A percentile compares a stretch with the other conserved stretches of the same genome.
Evolutionary conservation across 2,888 invertebrate species (phyloP).

Genomic region (Orthosia cruda): DNA sequence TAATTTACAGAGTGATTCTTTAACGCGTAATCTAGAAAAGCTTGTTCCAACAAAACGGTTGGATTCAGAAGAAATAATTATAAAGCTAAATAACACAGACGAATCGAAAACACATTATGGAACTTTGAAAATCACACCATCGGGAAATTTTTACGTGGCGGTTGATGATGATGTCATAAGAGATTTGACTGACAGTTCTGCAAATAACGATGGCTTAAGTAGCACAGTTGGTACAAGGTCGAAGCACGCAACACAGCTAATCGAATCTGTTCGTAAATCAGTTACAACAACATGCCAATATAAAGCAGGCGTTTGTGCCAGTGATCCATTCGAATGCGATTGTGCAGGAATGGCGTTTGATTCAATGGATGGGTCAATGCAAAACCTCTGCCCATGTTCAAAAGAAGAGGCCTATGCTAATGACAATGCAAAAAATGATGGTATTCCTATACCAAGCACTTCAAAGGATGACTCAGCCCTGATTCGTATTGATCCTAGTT

Average conservation of each 20-base stretch:
- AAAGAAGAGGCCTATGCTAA: neutral
- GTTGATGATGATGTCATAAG: slow-evolving; percentile 72
- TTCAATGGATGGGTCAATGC: slow-evolving; percentile 15
- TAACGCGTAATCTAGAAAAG: slow-evolving; percentile 69
- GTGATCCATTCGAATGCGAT: slow-evolving; percentile 74
- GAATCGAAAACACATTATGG: slow-evolving; percentile 68
- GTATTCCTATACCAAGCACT: neutral
- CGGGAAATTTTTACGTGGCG: slow-evolving; percentile 79
- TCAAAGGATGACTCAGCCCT: slow-evolving; percentile 59
- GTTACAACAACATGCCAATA: slow-evolving; percentile 75
- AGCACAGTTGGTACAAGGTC: slow-evolving; percentile 29
- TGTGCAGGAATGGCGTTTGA: slow-evolving; percentile 67
- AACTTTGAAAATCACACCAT: slow-evolving; percentile 79
- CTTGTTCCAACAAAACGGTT: slow-evolving; percentile 74
- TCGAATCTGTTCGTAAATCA: slow-evolving; percentile 70
- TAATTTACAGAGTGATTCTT: slow-evolving; percentile 73
- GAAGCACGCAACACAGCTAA: slow-evolving; percentile 56
- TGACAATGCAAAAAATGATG: neutral
- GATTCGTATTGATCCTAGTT: slow-evolving; percentile 46
- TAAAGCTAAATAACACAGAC: slow-evolving; percentile 70
- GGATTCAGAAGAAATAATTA: slow-evolving; percentile 76
- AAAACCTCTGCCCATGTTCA: neutral
- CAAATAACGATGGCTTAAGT: slow-evolving; percentile 23
- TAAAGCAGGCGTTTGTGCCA: slow-evolving; percentile 61
- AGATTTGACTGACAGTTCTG: slow-evolving; percentile 55